These are phyloP conservation scores for Leptarthrus brevirostris DNA, from an alignment of 2,888 invertebrate species.

Conservation along the genomic window DNA sequence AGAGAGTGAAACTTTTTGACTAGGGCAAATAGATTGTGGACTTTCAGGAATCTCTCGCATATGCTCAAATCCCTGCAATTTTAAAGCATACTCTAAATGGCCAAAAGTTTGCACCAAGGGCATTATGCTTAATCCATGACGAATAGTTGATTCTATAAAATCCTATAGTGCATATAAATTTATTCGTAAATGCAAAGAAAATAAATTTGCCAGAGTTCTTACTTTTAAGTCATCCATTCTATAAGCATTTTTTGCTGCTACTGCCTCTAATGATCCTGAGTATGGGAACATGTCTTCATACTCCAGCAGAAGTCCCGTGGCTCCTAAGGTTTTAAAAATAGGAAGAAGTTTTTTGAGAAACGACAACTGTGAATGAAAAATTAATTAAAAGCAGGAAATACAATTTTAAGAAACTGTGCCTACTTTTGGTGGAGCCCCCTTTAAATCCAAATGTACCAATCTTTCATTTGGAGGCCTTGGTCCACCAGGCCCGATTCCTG, in stretches of 20 bases:
- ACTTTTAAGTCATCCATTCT: conserved; percentile 63
- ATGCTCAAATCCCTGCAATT: conserved; percentile 72
- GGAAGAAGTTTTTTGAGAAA: conserved; percentile 72
- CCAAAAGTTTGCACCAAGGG: conserved; percentile 83
- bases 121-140: conserved; percentile 74
- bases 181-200: neutral
- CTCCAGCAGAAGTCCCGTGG: conserved; percentile 79
- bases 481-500: conserved; percentile 65
- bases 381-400: conserved; percentile 66
- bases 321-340: conserved; percentile 72
- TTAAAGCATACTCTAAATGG: conserved; percentile 79
- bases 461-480: conserved; percentile 67
- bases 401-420: neutral
- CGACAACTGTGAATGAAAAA: conserved; percentile 63
- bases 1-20: conserved; percentile 72
- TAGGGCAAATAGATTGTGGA: conserved; percentile 79
- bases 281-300: conserved; percentile 89
- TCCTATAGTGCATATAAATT: conserved; percentile 58
- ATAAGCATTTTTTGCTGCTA: conserved; percentile 71
- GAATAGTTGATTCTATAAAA: conserved; percentile 72
- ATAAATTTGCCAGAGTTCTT: conserved; percentile 49
- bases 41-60: conserved; percentile 75
- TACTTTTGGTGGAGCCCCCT: conserved; percentile 79
- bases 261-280: conserved; percentile 70
- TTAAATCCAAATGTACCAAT: conserved; percentile 80